A percentile compares a stretch with the other conserved stretches of the same genome.
Evolutionary conservation across 2,888 invertebrate genomes (phyloP).

Genomic region (Papilio protenor): DNA sequence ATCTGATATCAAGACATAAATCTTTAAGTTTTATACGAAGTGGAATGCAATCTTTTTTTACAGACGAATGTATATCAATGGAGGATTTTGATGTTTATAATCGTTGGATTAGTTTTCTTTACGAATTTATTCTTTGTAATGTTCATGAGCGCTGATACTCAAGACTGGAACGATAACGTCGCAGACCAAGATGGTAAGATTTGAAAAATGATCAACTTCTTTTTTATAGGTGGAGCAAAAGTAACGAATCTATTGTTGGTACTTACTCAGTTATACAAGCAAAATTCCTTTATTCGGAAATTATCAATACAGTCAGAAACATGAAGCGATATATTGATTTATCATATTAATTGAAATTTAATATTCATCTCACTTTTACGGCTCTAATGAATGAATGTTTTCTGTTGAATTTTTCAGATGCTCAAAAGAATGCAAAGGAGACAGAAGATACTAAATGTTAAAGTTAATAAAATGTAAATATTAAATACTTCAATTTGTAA

Average conservation of each 20-base stretch:
- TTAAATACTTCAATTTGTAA: not conserved
- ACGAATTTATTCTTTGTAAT: conserved; percentile 86
- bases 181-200: conserved; percentile 10
- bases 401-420: not conserved
- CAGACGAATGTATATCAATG: conserved; percentile 77
- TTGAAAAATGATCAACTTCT: not conserved
- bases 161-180: conserved; percentile 86
- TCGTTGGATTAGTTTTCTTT: conserved; percentile 85
- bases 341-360: too few species aligned
- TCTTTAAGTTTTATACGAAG: not conserved
- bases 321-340: too few species aligned
- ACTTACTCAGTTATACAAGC: too few species aligned
- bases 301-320: too few species aligned
- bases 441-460: not conserved
- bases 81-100: conserved; percentile 87
- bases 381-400: too few species aligned
- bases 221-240: not conserved
- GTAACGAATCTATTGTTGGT: too few species aligned
- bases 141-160: conserved; percentile 86
- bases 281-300: too few species aligned
- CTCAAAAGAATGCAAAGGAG: not conserved
- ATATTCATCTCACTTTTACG: too few species aligned
- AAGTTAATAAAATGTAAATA: not conserved
- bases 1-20: not conserved
- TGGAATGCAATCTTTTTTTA: conserved; percentile 23